Percentiles rank a stretch among this genome's conserved stretches.
Evolutionary conservation across 2,888 invertebrate genomes (phyloP).

Genomic region (Halocaridina rubra): DNA sequence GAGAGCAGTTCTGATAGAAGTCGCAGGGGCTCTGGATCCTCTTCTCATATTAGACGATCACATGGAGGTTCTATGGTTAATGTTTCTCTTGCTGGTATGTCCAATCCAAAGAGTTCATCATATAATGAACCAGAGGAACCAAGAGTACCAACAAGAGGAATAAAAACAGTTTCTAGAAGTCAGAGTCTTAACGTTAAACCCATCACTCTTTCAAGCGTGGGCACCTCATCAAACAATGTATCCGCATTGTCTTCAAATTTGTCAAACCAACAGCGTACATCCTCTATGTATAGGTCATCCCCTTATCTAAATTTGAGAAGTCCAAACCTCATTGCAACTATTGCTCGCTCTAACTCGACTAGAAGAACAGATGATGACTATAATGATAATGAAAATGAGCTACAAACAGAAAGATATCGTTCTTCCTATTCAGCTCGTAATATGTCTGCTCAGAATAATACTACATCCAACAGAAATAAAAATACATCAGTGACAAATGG

Average conservation of each 20-base stretch:
- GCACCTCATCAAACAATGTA: background rate
- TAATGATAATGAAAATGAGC: constrained; percentile 6
- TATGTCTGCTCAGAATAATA: background rate
- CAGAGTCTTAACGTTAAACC: constrained; percentile 60
- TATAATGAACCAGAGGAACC: constrained; percentile 18
- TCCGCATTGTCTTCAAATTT: background rate
- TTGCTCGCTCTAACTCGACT: constrained; percentile 55
- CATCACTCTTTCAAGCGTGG: constrained; percentile 21
- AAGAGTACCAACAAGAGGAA: background rate
- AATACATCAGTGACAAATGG: constrained; percentile 7
- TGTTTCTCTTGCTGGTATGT: constrained; percentile 50
- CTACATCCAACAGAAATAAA: background rate
- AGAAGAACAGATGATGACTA: constrained; percentile 39
- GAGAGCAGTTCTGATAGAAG: background rate
- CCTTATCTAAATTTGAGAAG: constrained; percentile 57
- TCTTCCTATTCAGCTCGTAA: background rate
- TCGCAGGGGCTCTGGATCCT: background rate
- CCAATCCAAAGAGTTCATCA: constrained; percentile 17
- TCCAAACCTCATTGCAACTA: constrained; percentile 63
- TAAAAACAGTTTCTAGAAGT: constrained; percentile 53
- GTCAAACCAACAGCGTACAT: constrained; percentile 29
- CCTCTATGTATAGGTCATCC: constrained; percentile 40
- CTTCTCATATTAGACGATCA: constrained; percentile 9
- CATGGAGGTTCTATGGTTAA: constrained; percentile 62
- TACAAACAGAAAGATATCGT: constrained; percentile 4